These are phyloP conservation scores for Sisyra nigra DNA, from an alignment of 2,888 invertebrate genomes.

Conservation along the genomic window DNA sequence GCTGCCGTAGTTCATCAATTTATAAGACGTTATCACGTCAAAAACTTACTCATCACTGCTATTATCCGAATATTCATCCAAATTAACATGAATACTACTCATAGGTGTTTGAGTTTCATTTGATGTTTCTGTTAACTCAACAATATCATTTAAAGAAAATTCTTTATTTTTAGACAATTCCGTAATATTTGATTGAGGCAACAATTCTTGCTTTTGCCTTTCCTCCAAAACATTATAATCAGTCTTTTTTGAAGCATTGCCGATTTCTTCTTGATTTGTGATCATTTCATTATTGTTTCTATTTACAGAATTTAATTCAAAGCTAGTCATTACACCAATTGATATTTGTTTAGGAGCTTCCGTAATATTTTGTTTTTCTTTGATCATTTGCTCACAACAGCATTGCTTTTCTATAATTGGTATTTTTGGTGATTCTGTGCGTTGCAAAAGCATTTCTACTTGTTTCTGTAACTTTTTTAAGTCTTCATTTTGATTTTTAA, in stretches of 20 bases:
- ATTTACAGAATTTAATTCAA: conserved; percentile 35
- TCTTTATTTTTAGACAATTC: conserved; percentile 1
- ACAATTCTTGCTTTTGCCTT: neutral
- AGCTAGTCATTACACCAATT: conserved; percentile 56
- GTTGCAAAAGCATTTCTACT: conserved; percentile 36
- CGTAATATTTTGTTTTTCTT: conserved; percentile 7
- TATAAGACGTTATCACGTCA: conserved; percentile 11
- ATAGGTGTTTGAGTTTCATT: conserved; percentile 19
- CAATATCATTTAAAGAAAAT: conserved; percentile 5
- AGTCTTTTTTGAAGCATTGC: neutral
- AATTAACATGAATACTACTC: conserved; percentile 33
- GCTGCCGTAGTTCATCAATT: too few species aligned
- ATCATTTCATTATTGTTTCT: neutral
- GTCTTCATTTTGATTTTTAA: conserved; percentile 50
- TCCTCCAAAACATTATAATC: neutral
- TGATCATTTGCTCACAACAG: neutral
- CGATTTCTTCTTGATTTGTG: neutral
- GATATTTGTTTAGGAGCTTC: conserved; percentile 35
- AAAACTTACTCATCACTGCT: conserved; percentile 23
- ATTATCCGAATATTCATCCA: conserved; percentile 29
- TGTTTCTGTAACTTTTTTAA: conserved; percentile 44
- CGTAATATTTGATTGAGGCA: neutral
- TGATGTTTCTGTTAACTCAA: conserved; percentile 3
- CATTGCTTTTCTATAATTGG: neutral
- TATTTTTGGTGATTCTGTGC: conserved; percentile 9